Evolutionary conservation across 2,113 vertebrate genomes (phyloP).

Genomic region (Tichodroma muraria): DNA sequence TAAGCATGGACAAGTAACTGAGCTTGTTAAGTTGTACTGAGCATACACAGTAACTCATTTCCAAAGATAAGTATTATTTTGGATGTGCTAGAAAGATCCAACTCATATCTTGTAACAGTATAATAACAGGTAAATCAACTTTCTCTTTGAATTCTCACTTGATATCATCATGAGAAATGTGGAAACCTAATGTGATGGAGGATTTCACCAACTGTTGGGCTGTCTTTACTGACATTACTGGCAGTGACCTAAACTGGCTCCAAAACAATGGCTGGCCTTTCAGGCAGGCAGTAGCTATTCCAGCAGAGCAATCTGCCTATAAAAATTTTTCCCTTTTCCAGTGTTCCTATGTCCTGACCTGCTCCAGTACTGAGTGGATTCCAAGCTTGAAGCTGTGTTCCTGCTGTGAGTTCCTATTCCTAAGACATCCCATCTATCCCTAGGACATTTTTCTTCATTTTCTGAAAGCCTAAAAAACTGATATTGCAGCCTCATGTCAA

Average conservation of each 20-base stretch:
- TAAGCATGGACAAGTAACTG: neutral
- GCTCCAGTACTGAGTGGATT: neutral
- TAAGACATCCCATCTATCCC: too few species aligned
- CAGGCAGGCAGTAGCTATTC: neutral
- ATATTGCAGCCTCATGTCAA: neutral
- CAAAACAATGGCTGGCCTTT: neutral
- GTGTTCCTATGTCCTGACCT: neutral
- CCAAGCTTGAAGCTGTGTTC: neutral
- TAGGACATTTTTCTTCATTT: neutral
- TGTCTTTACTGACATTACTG: neutral
- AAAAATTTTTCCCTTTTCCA: neutral
- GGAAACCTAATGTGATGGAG: neutral
- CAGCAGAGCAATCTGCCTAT: neutral
- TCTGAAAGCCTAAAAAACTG: neutral
- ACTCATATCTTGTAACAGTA: neutral
- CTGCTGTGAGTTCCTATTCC: neutral
- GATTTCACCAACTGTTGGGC: neutral
- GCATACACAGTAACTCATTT: neutral
- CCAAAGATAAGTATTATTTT: neutral
- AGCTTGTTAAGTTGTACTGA: too few species aligned
- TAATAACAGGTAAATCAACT: neutral
- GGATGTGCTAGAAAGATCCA: neutral
- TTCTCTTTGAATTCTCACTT: neutral
- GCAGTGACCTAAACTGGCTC: neutral
- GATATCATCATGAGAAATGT: neutral